Percentiles rank a stretch among this genome's conserved stretches.
Conservation (phyloP, 2,113 vertebrate species). For the Alaudala cheleensis region DNA sequence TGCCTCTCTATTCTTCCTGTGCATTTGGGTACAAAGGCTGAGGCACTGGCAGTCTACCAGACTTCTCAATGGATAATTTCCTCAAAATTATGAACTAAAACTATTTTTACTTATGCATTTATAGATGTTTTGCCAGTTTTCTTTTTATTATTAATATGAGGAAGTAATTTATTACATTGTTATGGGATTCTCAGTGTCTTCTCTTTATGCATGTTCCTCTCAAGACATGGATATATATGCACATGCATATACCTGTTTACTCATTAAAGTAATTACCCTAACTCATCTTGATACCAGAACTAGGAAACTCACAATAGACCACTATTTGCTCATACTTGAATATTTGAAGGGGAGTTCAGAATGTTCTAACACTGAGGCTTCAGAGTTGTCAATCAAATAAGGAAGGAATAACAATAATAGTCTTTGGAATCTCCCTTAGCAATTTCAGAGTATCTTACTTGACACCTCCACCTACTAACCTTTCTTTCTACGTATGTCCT, state of each 20-base stretch:
- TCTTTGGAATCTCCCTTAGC: neutral
- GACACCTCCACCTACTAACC: neutral
- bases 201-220: neutral
- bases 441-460: neutral
- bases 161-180: neutral
- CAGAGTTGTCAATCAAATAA: neutral
- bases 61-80: slow-evolving; percentile 32
- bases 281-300: neutral
- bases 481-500: neutral
- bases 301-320: neutral
- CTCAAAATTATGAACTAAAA: slow-evolving; percentile 26
- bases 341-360: neutral
- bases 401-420: neutral
- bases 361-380: neutral
- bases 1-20: neutral
- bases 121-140: neutral
- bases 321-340: neutral
- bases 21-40: neutral
- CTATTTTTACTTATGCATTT: slow-evolving; percentile 46
- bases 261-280: neutral
- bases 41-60: slow-evolving; percentile 23
- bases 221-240: neutral
- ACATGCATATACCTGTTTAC: neutral
- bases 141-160: neutral
- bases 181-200: neutral